Base-by-base conservation (phyloP, 1,140 invertebrate species). In the Anastrepha ludens region DNA sequence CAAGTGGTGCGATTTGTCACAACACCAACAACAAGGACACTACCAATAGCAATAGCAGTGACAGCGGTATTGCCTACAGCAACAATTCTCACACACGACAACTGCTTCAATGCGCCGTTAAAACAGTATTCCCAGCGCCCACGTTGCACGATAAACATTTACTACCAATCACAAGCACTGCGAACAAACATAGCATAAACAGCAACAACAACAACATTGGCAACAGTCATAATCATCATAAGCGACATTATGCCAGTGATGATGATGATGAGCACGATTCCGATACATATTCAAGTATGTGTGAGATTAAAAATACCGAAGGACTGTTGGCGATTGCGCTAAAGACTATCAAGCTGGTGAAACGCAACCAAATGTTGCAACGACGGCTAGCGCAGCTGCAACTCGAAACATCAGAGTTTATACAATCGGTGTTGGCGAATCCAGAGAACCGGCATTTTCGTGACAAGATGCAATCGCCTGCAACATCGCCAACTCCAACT, bases 351-450 rank as follows among this genome's bases (percentile, higher is more conserved):
- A 92, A 91, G 59, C 86, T 93, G 87, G 91, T 93, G 89, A 91
- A 92, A 85, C 91, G 92, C n/a, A 93, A 93, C 74, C 91, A 91
- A 85, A 59, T 93, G 81, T 86, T 93, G 59, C 92, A 93, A 60
- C 89, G 90, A 85, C 91, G 92, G 55, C 58, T 93, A 60, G 87
- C 90, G 0, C 89, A 93, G 55, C 67, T 93, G 85, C 92, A 93
- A 86, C 62, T 91, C 62, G 92, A 93, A 88, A 93, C 92, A 2
- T 91, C 90, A 8, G 89, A 91, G 88, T 93, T 93, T 60, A 91
- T 93, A 81, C 89, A 92, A 87, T 93, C 92, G 50, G 91, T 93
- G 41, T 62, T 93, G 89, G 90, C 91, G 47, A 93, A 93, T 90
- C 92, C 92, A 6, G 92, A 93, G 86, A 93, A 93, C 87, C 88